Base-by-base conservation (phyloP, 2,797 vertebrate species). In the Danio kyathit region DNA sequence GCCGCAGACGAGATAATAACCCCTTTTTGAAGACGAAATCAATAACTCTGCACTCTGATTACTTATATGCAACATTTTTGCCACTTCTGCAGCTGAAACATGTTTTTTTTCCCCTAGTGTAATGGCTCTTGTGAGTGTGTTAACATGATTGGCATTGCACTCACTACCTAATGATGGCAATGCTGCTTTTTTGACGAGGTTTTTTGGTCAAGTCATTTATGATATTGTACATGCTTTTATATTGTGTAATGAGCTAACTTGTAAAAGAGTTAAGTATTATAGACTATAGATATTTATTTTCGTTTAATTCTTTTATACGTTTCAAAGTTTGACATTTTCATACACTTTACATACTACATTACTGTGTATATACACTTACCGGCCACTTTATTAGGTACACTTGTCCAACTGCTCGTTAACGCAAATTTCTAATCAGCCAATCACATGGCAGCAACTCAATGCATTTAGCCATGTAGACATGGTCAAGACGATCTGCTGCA, bases 1-100 rank as follows among this genome's bases (percentile, higher is more conserved):
- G 40, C 71, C 63, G 59, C 83, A 72, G 89, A 86, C 56, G 61
- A 82, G 82, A 87, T 81, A 82, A 87, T 86, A 63, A 48, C 72
- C 72, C 60, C 59, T 69, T 77, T 83, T 84, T 83, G 71, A 40
- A 54, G 44, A 54, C 4, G 10, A 60, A 76, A 79, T 86, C 82
- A 77, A 84, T 86, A 52, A 44, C 4, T 54, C 59, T 69, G 46
- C 63, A 5, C 56, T 17, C 67, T 56, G 49, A 17, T 69, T 70
- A 44, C 63, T 48, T n/a, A 29, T 63, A 54, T 17, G 19, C 65
- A 54, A 60, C 40, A 70, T 54, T 61, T 63, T 66, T 41, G n/a
- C 19, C 61, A 17, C 67, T 49, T 61, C 8, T 70, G 57, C 16
- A 13, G 60, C 43, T 57, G 70, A 64, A 74, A 57, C 51, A 40